phyloP scores from a whole-genome alignment of 1,140 invertebrate genomes.

The Drosophila triauraria region DNA sequence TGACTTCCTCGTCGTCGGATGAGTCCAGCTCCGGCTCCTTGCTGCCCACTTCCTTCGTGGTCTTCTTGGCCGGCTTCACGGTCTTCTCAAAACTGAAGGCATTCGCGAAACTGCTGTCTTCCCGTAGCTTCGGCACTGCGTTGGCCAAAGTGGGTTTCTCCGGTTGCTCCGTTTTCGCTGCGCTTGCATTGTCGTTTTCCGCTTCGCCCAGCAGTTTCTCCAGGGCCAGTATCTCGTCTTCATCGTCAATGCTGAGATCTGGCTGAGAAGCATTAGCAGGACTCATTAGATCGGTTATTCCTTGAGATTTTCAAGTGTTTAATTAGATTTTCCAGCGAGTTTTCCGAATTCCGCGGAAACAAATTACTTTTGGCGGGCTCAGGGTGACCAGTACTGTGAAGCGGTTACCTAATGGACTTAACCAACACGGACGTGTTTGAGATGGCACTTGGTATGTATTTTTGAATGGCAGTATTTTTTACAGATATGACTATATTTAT shows the following conservation, averaged over 20 bases:
- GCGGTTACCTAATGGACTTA: not conserved
- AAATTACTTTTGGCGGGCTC: constrained; percentile 60
- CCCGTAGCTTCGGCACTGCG: constrained; percentile 61
- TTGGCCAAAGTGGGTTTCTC: constrained; percentile 25
- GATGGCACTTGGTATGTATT: not conserved
- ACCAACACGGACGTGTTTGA: constrained; percentile 12
- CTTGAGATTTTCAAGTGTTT: not conserved
- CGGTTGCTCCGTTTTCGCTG: constrained; percentile 29
- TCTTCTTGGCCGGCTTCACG: constrained; percentile 23
- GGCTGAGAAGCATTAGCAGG: constrained; percentile 47
- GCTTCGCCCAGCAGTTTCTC: constrained; percentile 68
- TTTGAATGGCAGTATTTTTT: not conserved
- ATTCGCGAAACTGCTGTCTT: constrained; percentile 74
- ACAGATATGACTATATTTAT: no score
- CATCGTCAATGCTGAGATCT: constrained; percentile 71
- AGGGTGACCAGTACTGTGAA: constrained; percentile 2
- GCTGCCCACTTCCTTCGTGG: not conserved
- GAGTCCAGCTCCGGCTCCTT: constrained; percentile 86
- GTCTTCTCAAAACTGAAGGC: constrained; percentile 70
- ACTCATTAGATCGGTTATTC: constrained; percentile 33
- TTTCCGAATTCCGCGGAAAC: constrained; percentile 39
- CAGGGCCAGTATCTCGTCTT: constrained; percentile 69
- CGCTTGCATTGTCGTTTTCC: constrained; percentile 51
- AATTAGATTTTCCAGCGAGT: constrained; percentile 2
- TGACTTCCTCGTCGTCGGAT: constrained; percentile 92